Evolutionary conservation across 2,113 vertebrate species (phyloP), one percentile per base, ranked within the genome.

Genomic region (Cepphus grylle): DNA sequence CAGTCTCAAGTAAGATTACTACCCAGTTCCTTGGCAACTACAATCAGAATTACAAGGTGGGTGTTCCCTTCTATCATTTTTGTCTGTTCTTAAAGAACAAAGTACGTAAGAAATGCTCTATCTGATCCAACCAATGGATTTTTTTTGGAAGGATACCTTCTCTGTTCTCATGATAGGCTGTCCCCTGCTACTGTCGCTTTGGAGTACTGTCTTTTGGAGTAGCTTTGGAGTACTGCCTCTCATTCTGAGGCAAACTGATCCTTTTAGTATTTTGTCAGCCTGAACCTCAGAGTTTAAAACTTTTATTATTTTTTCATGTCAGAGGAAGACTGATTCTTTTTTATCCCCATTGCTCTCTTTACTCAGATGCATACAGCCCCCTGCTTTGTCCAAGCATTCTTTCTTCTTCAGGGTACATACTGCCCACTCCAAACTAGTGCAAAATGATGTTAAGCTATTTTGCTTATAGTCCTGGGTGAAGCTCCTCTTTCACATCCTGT

Each of bases 331-430:
- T 58, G 12, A 19, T 52, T 79, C 17, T 20, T 55, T 88, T 66
- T 72, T 47, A 53, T 59, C 10, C n/a, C 19, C 8, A 10, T 47
- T 67, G 12, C 30, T 89, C 9, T 61, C 42, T 65, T 7, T 47
- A 20, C 21, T 65, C 25, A 36, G 16, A 53, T 52, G 18, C 38
- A 61, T 50, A 42, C 14, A 53, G 0, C 0, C 1, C 12, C 16
- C 4, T 3, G 25, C 36, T 80, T 52, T 80, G 52, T 72, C 43
- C 66, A 66, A 73, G 23, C 38, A 34, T 81, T 87, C 11, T 84
- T 70, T 71, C 18, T 81, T 63, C 32, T 55, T 17, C 36, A 52
- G 22, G 13, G 34, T 25, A 12, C 27, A 45, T 50, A 26, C 8
- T 83, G 34, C 25, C 29, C 38, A 40, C 45, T 59, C 53, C n/a